These are phyloP conservation scores for Bubalus kerabau DNA, from an alignment of 2,113 vertebrate species.

Conservation along the genomic window DNA sequence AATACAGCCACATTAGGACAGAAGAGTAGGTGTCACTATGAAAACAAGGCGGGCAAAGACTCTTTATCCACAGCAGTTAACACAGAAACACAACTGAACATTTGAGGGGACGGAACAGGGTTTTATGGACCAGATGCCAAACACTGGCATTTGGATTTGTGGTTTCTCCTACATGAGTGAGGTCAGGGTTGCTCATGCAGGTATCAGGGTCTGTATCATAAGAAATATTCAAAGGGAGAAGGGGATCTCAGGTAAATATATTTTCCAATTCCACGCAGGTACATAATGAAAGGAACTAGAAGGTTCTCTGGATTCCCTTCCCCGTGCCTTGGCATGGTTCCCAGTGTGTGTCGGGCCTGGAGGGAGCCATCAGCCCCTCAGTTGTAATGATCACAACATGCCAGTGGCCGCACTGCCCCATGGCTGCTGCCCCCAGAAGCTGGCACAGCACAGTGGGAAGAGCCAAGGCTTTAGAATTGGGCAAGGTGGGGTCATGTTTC, in stretches of 20 bases:
- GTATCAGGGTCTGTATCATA: neutral
- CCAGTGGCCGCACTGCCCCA: fast-evolving
- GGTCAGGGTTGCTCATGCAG: neutral
- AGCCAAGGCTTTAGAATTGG: neutral
- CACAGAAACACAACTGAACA: neutral
- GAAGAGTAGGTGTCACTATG: neutral
- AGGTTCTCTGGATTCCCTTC: neutral
- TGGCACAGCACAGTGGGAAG: fast-evolving
- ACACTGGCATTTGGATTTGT: neutral
- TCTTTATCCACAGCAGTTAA: neutral
- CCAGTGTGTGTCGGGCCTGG: neutral
- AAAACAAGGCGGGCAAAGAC: neutral
- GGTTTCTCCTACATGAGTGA: neutral
- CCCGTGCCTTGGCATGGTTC: neutral
- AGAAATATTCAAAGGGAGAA: neutral
- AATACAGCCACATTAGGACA: neutral
- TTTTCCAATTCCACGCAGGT: neutral
- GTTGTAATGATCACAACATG: fast-evolving
- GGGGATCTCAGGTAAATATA: neutral
- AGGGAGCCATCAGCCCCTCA: neutral
- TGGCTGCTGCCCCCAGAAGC: neutral
- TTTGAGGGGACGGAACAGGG: neutral
- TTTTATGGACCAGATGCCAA: neutral
- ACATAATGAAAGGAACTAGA: neutral
- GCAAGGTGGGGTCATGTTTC: neutral